Conservation (phyloP, 2,113 vertebrate species). For the Coptodon bakossiorum region DNA sequence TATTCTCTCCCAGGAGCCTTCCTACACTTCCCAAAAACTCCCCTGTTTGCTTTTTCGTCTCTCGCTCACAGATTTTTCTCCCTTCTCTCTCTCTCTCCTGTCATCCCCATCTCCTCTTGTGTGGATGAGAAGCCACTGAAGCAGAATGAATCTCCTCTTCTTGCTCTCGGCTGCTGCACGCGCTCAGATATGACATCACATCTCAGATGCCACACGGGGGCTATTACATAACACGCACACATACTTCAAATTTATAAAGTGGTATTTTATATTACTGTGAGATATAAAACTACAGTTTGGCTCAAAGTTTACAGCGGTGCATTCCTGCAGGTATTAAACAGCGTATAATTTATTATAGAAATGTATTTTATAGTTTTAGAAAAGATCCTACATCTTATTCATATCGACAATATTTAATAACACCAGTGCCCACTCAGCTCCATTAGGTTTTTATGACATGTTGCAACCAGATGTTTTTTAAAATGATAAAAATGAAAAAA, state of each 20-base stretch:
- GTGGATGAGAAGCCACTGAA: not conserved
- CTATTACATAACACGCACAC: not conserved
- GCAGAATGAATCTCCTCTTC: slow-evolving; percentile 11
- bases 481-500: not conserved
- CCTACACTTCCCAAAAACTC: not conserved
- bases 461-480: not conserved
- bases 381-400: not conserved
- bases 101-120: not conserved
- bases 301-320: fast-evolving
- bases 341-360: fast-evolving
- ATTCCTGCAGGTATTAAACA: fast-evolving
- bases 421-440: not conserved
- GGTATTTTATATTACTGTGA: not conserved
- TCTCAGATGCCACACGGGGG: not conserved
- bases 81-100: not conserved
- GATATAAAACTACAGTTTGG: not conserved
- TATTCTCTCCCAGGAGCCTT: not conserved
- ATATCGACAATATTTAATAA: not conserved
- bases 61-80: not conserved
- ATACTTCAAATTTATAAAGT: not conserved
- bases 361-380: not conserved
- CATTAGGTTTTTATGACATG: fast-evolving
- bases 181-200: not conserved
- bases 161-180: not conserved
- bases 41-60: not conserved